Evolutionary conservation across 2,797 vertebrate species (phyloP), one percentile per base, ranked within the genome.

Genomic region (Sebastes wilsoni): DNA sequence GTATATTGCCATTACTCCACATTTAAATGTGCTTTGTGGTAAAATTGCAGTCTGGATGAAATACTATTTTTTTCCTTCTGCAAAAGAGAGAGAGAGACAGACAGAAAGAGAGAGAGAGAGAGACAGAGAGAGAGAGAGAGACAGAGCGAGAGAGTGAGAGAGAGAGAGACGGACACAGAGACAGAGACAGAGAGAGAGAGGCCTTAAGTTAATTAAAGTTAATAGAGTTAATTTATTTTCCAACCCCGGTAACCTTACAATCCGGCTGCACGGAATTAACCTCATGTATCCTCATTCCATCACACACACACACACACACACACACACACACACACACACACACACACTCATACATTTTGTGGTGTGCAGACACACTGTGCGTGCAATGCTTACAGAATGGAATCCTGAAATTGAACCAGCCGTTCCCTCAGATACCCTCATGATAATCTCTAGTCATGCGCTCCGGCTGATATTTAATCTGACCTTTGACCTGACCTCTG

Each of bases 161-260:
- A 7, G 22, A 25, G 55, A 14, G 12, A 56, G 55, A 13, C 12
- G 25, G 22, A 52, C 12, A 10, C 13, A 46, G 54, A 22, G 18
- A 60, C 18, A 6, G 30, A 30, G 8, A 30, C 30, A 14, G 9
- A 7, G 4, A 28, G 30, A 66, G 22, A 66, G 65, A 71, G 72
- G 61, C 66, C 30, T 76, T 60, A 77, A 86, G 78, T 87, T 83
- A 85, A 86, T 87, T 81, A 68, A 80, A 84, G 82, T 76, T 82
- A 88, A 88, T 87, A n/a, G 60, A 27, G 66, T 83, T 88, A 68
- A 87, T 89, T 91, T 58, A 78, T 85, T 84, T 84, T 72, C 54
- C 66, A 78, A 89, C 88, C 83, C 34, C 23, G 11, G 66, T 65
- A 36, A 87, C 84, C 78, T 72, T 36, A 55, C 72, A 87, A 82